These are phyloP conservation scores for Abscondita cerata DNA, from an alignment of 2,888 invertebrate genomes.

Conservation along the genomic window DNA sequence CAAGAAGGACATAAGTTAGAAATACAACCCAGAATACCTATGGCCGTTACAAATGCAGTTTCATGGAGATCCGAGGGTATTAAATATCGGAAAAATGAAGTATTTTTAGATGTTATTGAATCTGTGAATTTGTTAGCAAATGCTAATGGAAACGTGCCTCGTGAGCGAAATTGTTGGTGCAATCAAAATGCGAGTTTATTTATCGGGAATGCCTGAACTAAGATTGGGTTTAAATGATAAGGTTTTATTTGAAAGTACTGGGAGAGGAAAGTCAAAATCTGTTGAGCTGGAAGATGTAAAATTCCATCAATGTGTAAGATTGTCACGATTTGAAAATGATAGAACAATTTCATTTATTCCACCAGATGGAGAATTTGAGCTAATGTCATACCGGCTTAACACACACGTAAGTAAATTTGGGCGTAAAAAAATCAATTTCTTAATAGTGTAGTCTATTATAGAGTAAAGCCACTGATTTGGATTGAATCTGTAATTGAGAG, in stretches of 20 bases:
- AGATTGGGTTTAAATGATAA: slow-evolving; percentile 97
- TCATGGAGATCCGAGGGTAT: slow-evolving; percentile 99
- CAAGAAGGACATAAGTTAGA: slow-evolving; percentile 98
- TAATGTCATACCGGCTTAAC: slow-evolving; percentile 97
- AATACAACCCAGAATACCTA: slow-evolving; percentile 93
- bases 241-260: slow-evolving; percentile 96
- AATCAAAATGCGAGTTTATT: slow-evolving; percentile 97
- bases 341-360: slow-evolving; percentile 98
- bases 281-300: slow-evolving; percentile 99
- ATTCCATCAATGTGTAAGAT: slow-evolving; percentile 96
- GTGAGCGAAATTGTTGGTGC: slow-evolving; percentile 98
- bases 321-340: slow-evolving; percentile 97
- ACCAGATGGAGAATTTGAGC: slow-evolving; percentile 98
- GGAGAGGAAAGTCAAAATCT: slow-evolving; percentile 95
- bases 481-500: slow-evolving; percentile 98
- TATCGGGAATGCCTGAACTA: slow-evolving; percentile 98
- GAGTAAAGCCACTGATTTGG: slow-evolving; percentile 94
- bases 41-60: slow-evolving; percentile 99
- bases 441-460: slow-evolving; percentile 15
- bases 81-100: slow-evolving; percentile 98
- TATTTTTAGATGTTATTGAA: slow-evolving; percentile 98
- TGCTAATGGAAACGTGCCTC: slow-evolving; percentile 94
- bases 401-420: slow-evolving; percentile 71
- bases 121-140: slow-evolving; percentile 95
- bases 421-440: neutral